These are phyloP conservation scores for Altica lythri DNA, from an alignment of 2,888 invertebrate species.

Conservation along the genomic window DNA sequence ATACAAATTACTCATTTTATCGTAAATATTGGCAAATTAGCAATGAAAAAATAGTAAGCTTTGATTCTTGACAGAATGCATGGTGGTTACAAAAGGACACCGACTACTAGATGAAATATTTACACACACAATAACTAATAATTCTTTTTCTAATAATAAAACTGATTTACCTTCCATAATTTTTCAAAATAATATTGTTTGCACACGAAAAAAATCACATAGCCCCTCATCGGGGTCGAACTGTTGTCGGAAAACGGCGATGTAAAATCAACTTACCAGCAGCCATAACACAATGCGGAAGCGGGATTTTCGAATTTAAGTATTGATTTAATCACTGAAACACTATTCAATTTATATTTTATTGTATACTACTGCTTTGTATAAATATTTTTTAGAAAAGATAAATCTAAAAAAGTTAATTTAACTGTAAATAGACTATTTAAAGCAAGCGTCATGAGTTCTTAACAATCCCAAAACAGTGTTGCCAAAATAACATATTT, in stretches of 20 bases:
- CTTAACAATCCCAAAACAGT: conserved; percentile 5
- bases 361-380: conserved; percentile 2
- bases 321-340: neutral
- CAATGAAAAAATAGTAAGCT: conserved; percentile 13
- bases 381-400: conserved; percentile 1
- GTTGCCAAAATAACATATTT: conserved; percentile 17
- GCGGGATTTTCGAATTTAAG: conserved; percentile 49
- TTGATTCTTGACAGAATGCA: conserved; percentile 19
- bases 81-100: conserved; percentile 28
- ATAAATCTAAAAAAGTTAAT: conserved; percentile 8
- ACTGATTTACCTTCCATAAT: conserved; percentile 56
- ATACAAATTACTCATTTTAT: neutral
- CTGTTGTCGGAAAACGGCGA: conserved; percentile 49
- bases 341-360: neutral
- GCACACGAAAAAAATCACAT: conserved; percentile 46
- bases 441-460: conserved; percentile 17
- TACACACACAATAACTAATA: conserved; percentile 11
- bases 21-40: conserved; percentile 8
- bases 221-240: conserved; percentile 53
- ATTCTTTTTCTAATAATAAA: conserved; percentile 29
- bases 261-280: conserved; percentile 69
- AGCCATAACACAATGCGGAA: conserved; percentile 70
- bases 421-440: conserved; percentile 19
- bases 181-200: conserved; percentile 49
- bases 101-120: conserved; percentile 18